Evolutionary conservation across 2,797 vertebrate genomes (phyloP), one percentile per base, ranked within the genome.

Genomic region (Fistularia commersonii): DNA sequence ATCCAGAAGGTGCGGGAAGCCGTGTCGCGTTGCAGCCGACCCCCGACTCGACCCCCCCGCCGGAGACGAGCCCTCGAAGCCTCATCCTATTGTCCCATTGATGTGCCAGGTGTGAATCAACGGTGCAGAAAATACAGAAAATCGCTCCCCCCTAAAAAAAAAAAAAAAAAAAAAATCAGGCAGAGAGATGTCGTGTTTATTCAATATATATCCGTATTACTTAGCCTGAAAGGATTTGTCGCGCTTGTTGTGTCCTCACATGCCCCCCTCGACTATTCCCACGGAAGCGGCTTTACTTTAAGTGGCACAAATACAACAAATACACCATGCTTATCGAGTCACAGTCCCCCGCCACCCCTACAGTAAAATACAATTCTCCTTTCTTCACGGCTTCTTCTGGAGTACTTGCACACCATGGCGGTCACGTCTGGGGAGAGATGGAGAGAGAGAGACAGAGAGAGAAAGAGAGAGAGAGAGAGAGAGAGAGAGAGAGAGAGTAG

Each of bases 251-350:
- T 82, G 75, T 83, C 79, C 81, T 80, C 68, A 59, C 64, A 61
- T 6, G 49, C 37, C 67, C 66, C 67, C 37, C 55, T 67, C 12
- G 67, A 71, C 74, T 43, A 51, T 76, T 74, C 73, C 77, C 73
- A 57, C 61, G 32, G 70, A 54, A 48, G 67, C 57, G 13, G 80
- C 82, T 81, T 76, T 54, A 49, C 72, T 82, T 77, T 81, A 86
- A 87, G 80, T 79, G 82, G 78, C 77, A 77, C 79, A 78, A 82
- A 88, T 82, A 76, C 76, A 80, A 83, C 82, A 88, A 81, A 86
- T 76, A 67, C 72, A 51, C 66, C 69, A 45, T 63, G 76, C 77
- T 82, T 84, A 84, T 86, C 74, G 64, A 74, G 79, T 76, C 74
- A 47, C 58, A 51, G 64, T 79, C 78, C 77, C 76, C 69, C 51